phyloP scores from a whole-genome alignment of 2,113 vertebrate genomes.

The Percopsis transmontana region DNA sequence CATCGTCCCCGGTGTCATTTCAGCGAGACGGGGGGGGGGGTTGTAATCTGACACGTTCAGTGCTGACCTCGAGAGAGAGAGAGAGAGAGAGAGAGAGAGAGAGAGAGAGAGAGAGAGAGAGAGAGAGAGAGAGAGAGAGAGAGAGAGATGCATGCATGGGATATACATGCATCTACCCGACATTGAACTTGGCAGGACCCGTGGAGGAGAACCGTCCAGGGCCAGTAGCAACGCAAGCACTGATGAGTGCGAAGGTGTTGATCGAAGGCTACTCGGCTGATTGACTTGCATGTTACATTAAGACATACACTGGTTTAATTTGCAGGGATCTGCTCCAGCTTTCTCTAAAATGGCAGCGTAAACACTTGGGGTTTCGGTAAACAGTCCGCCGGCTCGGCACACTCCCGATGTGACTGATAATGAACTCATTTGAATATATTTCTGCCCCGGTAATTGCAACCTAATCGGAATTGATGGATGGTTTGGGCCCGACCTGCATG shows the following conservation, averaged over 20 bases:
- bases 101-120: slow-evolving; percentile 31
- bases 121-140: not conserved
- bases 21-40: slow-evolving; percentile 59
- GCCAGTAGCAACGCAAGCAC: too few species aligned
- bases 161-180: slow-evolving; percentile 54
- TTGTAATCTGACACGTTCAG: slow-evolving; percentile 69
- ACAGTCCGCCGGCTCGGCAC: slow-evolving; percentile 32
- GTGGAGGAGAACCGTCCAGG: not conserved
- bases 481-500: slow-evolving; percentile 68
- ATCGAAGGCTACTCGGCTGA: slow-evolving; percentile 37
- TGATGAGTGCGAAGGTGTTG: not conserved
- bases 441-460: slow-evolving; percentile 64
- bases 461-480: slow-evolving; percentile 75
- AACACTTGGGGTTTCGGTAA: slow-evolving; percentile 53
- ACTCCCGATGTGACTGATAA: slow-evolving; percentile 61
- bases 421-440: slow-evolving; percentile 70
- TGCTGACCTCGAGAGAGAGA: slow-evolving; percentile 55
- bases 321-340: slow-evolving; percentile 18
- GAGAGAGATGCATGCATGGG: not conserved
- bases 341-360: slow-evolving; percentile 46
- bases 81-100: slow-evolving; percentile 20
- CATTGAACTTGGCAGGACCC: slow-evolving; percentile 19
- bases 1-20: slow-evolving; percentile 60
- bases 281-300: slow-evolving; percentile 54
- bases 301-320: slow-evolving; percentile 33